Conservation (phyloP, 2,797 vertebrate genomes). For the Denticeps clupeoides region DNA sequence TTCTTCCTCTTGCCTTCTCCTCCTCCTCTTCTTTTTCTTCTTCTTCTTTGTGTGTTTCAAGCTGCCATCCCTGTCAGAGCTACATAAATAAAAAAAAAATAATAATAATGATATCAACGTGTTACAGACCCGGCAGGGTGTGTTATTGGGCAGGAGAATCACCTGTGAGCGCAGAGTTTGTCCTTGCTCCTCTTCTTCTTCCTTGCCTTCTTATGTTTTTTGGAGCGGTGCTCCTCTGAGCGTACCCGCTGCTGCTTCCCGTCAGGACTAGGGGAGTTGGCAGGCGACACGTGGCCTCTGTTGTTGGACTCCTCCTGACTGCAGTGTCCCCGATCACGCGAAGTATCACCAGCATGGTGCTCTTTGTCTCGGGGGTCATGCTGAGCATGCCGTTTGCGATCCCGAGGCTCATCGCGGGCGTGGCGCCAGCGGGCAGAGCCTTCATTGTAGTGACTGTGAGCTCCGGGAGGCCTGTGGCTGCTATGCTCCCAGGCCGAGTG, state of each 20-base stretch:
- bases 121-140: not conserved
- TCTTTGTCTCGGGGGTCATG: constrained; percentile 39
- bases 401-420: constrained; percentile 25
- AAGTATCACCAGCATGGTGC: too few relatives aligned
- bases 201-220: constrained; percentile 84
- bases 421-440: constrained; percentile 31
- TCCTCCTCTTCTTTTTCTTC: constrained; percentile 67
- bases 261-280: constrained; percentile 32
- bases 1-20: constrained; percentile 55
- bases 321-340: too few relatives aligned
- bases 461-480: constrained; percentile 28
- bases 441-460: constrained; percentile 12
- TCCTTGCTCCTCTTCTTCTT: constrained; percentile 88
- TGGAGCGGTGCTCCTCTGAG: constrained; percentile 46
- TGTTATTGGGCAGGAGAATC: not conserved
- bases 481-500: constrained; percentile 34
- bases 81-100: constrained; percentile 17
- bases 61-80: constrained; percentile 46
- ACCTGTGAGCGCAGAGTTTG: constrained; percentile 63
- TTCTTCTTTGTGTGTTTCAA: constrained; percentile 74
- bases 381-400: too few relatives aligned
- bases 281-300: constrained; percentile 31
- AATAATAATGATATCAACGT: not conserved
- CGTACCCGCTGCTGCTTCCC: constrained; percentile 36
- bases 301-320: too few relatives aligned